Base-by-base conservation (phyloP, 2,888 invertebrate species). In the Xanthia togata region DNA sequence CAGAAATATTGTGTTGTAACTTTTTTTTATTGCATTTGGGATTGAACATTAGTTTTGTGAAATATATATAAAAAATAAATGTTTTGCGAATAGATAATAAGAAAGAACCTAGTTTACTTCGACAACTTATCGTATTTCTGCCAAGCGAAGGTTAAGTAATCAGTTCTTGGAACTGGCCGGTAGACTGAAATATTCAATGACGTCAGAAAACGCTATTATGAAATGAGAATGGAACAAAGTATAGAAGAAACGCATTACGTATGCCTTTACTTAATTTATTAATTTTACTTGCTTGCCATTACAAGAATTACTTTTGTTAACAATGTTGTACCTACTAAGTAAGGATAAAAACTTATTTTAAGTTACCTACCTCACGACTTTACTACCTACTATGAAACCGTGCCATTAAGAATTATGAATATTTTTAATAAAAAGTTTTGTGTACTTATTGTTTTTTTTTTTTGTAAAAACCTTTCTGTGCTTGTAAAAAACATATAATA, bases 371-470 rank as follows among this genome's bases (percentile, higher is more conserved):
- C 60, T 69, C 69, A 50, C n/a, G 50, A 55, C 14, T 71, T 31
- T 78, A 65, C n/a, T 55, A 57, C 14, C 17, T 79, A 67, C 26
- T 74, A 63, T 41, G 53, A 84, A 84, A 84, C 67, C 12, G 85
- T 81, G 81, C 85, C 81, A 82, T 84, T 63, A 68, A 41, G 12
- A 60, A 69, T 65, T 55, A 79, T 55, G 12, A 79, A 69, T 80
- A 65, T 63, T 67, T 67, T 70, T 59, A 76, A 81, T 72, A 72
- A 82, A 78, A 70, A 35, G 12, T 41, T 65, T 72, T 67, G 41
- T 59, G 63, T 41, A n/a, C n/a, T n/a, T n/a, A n/a, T n/a, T n/a
- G n/a, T n/a, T n/a, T n/a, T n/a, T n/a, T n/a, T n/a, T n/a, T 31
- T 41, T n/a, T 26, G n/a, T 35, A 8, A 20, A 20, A 67, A 20